Base-by-base conservation (phyloP, 2,113 vertebrate genomes). In the Nematolebias whitei region DNA sequence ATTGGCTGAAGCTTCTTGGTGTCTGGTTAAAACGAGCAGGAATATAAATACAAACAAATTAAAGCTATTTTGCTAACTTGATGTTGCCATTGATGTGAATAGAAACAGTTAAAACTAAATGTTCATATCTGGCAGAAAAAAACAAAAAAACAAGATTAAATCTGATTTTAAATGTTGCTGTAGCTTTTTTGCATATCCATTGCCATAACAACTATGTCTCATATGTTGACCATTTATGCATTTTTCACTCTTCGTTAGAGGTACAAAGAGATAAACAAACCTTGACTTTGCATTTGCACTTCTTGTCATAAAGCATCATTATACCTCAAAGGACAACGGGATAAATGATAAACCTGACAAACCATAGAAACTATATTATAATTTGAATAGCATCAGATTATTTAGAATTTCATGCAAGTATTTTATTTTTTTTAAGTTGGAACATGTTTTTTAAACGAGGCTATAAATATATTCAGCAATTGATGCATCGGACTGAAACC, bases 161-260 rank as follows among this genome's bases (percentile, higher is more conserved):
- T 56, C 7, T 16, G n/a, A 29, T 32, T 16, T 50, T 54, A 54
- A 40, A 10, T 16, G 41, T 16, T 20, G 38, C n/a, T 51, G 50
- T 54, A 1, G n/a, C 9, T 10, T 10, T 35, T 35, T 35, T 35
- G 32, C n/a, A 24, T 12, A 26, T 18, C 22, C 20, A 63, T 82
- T 38, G 35, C 59, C 59, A 76, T 58, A 47, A 32, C 64, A 83
- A 76, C 63, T 4, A 13, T 19, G 13, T 71, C 5, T 71, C 29
- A 35, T 29, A 64, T 40, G 19, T 38, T 59, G 55, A 8, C n/a
- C 5, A 45, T 11, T 7, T 20, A 20, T 58, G 23, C 15, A 26
- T 26, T 32, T n/a, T 1, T 23, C 11, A 47, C 24, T 47, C 6
- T 44, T 11, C 50, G 5, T 24, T 7, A n/a, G 8, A 35, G 15